Conservation (phyloP, 2,888 invertebrate genomes). For the Cecidostiba fungosa region DNA sequence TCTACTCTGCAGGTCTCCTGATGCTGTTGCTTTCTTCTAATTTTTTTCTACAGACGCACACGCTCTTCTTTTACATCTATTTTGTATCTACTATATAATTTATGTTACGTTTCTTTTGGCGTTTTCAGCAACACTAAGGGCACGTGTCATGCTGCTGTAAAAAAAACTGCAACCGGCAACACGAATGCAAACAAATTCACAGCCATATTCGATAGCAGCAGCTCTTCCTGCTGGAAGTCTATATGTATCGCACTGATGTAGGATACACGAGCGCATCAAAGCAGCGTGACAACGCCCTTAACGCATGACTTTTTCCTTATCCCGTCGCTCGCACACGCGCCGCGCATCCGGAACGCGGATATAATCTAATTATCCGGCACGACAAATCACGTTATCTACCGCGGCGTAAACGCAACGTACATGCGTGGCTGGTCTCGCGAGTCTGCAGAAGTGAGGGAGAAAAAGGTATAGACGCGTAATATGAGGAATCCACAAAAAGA, state of each 20-base stretch:
- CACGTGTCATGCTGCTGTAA: too few relatives aligned
- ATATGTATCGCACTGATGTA: too few relatives aligned
- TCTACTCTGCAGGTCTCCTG: constrained; percentile 17
- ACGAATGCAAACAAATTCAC: too few relatives aligned
- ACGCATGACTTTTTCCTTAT: constrained; percentile 44
- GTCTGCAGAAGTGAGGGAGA: constrained; percentile 58
- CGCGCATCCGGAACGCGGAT: constrained; percentile 68
- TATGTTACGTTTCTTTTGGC: background rate
- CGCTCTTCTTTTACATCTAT: background rate
- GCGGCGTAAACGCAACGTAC: constrained; percentile 59
- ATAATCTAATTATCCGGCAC: constrained; percentile 75
- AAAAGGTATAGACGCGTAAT: background rate
- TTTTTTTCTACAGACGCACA: background rate
- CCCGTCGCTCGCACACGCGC: constrained; percentile 15
- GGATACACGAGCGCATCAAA: background rate
- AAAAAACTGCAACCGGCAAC: too few relatives aligned
- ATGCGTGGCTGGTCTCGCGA: constrained; percentile 65
- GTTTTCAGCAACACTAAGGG: too few relatives aligned
- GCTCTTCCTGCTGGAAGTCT: too few relatives aligned
- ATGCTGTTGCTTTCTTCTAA: constrained; percentile 8
- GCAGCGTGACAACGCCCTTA: constrained; percentile 18
- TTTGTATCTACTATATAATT: background rate
- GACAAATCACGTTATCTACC: constrained; percentile 75
- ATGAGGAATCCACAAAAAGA: too few relatives aligned
- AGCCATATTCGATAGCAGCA: too few relatives aligned